Evolutionary conservation across 2,113 vertebrate species (phyloP).

Genomic region (Dermatemys mawii): DNA sequence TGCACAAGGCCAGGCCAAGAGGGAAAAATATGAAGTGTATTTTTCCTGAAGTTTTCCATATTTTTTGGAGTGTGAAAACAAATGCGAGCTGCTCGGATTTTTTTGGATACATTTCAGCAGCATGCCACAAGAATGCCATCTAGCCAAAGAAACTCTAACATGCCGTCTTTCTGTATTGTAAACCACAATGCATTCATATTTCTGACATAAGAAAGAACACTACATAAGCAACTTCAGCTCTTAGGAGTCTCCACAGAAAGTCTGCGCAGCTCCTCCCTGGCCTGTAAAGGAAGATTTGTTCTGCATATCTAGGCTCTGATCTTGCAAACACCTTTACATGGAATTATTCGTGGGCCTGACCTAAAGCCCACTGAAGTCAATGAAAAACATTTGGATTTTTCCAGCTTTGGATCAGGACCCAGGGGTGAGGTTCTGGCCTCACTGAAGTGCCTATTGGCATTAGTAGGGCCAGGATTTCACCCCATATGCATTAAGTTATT

Average conservation of each 20-base stretch:
- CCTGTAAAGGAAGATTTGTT: neutral
- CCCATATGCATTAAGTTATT: neutral
- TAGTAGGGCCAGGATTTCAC: neutral
- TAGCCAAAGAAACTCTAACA: neutral
- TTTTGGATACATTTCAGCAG: neutral
- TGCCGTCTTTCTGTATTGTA: fast-evolving
- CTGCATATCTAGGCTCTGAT: neutral
- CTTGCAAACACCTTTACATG: neutral
- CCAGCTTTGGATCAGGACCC: neutral
- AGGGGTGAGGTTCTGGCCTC: neutral
- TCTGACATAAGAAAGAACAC: neutral
- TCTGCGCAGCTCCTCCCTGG: neutral
- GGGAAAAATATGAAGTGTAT: slow-evolving; percentile 52
- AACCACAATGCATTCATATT: neutral
- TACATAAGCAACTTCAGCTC: neutral
- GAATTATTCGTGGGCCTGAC: neutral
- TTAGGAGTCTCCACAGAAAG: neutral
- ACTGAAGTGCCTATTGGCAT: neutral
- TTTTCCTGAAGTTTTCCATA: slow-evolving; percentile 45
- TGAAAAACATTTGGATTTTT: neutral
- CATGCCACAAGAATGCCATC: fast-evolving
- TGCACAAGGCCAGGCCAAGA: neutral
- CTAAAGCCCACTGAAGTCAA: neutral
- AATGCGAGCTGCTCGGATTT: neutral
- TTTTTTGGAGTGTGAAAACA: neutral